Conservation (phyloP, 2,113 vertebrate species). For the Prinia subflava region DNA sequence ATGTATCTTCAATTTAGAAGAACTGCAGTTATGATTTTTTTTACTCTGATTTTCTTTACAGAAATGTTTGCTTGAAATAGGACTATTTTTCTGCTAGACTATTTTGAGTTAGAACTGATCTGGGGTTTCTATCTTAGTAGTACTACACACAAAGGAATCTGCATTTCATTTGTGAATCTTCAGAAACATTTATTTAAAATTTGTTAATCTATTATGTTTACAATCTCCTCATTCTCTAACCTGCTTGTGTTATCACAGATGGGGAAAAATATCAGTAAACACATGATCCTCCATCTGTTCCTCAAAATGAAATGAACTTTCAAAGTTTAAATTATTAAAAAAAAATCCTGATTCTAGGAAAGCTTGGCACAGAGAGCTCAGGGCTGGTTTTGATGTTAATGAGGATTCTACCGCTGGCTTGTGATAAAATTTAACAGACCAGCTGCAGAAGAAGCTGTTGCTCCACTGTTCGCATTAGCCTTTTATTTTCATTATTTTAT, state of each 20-base stretch:
- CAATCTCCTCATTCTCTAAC: not conserved
- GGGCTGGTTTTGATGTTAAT: not conserved
- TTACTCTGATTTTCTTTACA: not conserved
- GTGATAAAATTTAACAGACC: not conserved
- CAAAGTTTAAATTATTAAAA: not conserved
- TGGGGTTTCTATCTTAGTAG: not conserved
- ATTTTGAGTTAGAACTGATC: not conserved
- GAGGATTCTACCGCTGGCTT: not conserved
- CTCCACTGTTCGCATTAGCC: not conserved
- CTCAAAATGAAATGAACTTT: slow-evolving; percentile 9
- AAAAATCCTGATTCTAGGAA: not conserved
- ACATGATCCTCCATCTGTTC: not conserved
- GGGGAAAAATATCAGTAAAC: not conserved
- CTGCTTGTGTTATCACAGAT: not conserved
- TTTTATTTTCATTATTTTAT: not conserved
- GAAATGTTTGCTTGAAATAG: not conserved
- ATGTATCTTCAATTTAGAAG: slow-evolving; percentile 41
- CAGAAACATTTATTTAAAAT: not conserved
- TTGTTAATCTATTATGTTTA: not conserved
- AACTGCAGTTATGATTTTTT: not conserved
- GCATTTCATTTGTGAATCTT: not conserved
- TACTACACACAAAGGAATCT: not conserved
- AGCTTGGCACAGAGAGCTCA: not conserved
- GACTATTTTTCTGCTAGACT: not conserved
- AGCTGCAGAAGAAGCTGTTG: not conserved